A percentile compares a stretch with the other conserved stretches of the same genome.
Evolutionary conservation across 2,113 vertebrate species (phyloP).

Genomic region (Lynx canadensis): DNA sequence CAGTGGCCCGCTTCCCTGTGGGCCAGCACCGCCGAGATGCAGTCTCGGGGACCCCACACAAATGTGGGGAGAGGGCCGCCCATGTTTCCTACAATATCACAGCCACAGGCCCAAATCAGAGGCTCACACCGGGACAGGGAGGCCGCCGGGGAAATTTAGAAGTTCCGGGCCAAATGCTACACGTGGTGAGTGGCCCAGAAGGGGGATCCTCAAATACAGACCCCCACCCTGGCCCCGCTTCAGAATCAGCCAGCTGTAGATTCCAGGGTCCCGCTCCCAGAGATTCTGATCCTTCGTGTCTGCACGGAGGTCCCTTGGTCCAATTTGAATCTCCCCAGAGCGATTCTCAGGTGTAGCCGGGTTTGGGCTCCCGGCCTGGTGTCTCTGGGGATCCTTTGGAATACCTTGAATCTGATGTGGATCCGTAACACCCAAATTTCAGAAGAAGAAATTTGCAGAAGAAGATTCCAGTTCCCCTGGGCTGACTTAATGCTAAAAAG

Average conservation of each 20-base stretch:
- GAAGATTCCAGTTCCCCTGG: neutral
- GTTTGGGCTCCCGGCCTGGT: neutral
- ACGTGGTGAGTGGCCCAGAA: neutral
- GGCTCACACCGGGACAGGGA: rapidly evolving
- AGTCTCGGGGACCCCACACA: neutral
- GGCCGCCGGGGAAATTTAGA: neutral
- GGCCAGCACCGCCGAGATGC: neutral
- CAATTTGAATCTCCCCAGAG: neutral
- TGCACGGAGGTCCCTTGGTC: neutral
- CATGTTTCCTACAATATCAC: neutral
- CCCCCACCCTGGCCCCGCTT: neutral
- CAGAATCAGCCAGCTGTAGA: neutral
- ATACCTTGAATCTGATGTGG: neutral
- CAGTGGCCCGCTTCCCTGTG: neutral
- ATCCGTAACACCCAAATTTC: neutral
- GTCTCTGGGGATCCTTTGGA: too few relatives aligned
- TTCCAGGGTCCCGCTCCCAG: neutral
- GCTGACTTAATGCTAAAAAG: neutral
- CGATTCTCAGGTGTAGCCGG: neutral
- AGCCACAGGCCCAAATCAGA: neutral
- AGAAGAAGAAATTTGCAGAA: neutral
- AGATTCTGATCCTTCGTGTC: neutral
- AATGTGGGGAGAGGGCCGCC: neutral
- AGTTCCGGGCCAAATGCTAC: neutral
- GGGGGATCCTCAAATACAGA: neutral